A percentile compares a stretch with the other conserved stretches of the same genome.
Evolutionary conservation across 2,888 invertebrate species (phyloP).

Genomic region (Drosophila dives): DNA sequence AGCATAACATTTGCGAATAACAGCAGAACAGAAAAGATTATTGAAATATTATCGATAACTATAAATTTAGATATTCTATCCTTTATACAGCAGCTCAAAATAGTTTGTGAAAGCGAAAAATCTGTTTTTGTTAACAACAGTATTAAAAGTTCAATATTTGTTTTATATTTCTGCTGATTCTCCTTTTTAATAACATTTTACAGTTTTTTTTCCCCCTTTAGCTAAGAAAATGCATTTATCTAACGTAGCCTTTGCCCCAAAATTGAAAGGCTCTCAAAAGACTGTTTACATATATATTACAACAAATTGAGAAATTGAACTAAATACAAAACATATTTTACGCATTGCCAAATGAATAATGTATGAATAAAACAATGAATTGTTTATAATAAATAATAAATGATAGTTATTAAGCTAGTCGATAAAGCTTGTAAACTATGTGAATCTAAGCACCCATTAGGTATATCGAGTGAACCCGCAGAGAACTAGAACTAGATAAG

Average conservation of each 20-base stretch:
- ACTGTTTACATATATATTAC: conserved; percentile 69
- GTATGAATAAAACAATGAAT: conserved; percentile 44
- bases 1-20: conserved; percentile 22
- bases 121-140: neutral
- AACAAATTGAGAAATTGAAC: conserved; percentile 18
- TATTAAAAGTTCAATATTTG: neutral
- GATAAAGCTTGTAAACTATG: conserved; percentile 62
- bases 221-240: conserved; percentile 64
- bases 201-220: neutral
- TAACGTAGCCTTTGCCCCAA: conserved; percentile 52
- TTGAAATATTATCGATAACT: conserved; percentile 6
- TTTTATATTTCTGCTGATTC: neutral
- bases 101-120: neutral
- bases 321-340: conserved; percentile 49
- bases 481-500: conserved; percentile 20
- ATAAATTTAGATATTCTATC: neutral
- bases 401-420: conserved; percentile 41
- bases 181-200: neutral
- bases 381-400: conserved; percentile 22
- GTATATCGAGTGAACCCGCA: conserved; percentile 73
- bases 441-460: conserved; percentile 73
- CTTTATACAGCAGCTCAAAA: neutral
- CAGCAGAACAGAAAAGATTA: neutral
- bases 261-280: conserved; percentile 68
- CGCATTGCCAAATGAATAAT: conserved; percentile 44